Percentiles rank a stretch among this genome's conserved stretches.
phyloP scores from a whole-genome alignment of 2,888 invertebrate species.

The Anthrax anthrax region DNA sequence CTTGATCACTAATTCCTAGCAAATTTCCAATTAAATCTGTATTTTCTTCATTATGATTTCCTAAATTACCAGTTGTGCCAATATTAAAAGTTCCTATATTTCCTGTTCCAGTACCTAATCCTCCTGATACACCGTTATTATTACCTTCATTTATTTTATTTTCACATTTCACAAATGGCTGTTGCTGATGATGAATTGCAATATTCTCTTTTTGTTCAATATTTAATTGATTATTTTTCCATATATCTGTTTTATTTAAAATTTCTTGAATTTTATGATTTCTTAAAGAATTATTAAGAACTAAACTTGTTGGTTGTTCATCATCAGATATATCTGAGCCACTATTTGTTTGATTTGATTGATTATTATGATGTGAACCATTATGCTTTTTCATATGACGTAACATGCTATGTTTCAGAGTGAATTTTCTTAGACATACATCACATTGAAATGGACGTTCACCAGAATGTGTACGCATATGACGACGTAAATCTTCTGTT shows the following conservation, averaged over 20 bases:
- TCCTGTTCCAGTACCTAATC: constrained; percentile 3
- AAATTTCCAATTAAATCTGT: constrained; percentile 78
- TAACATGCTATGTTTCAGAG: constrained; percentile 88
- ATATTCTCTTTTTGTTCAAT: constrained; percentile 28
- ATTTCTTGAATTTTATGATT: constrained; percentile 28
- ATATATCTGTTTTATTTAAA: constrained; percentile 24
- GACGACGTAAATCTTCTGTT: constrained; percentile 79
- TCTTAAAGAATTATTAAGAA: constrained; percentile 14
- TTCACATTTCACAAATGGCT: constrained; percentile 6
- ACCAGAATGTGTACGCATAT: constrained; percentile 88
- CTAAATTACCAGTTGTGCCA: no score
- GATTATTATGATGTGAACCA: constrained; percentile 39
- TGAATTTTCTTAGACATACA: constrained; percentile 75
- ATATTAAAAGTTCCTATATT: background rate
- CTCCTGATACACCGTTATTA: background rate
- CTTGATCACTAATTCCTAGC: constrained; percentile 72
- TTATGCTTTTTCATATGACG: constrained; percentile 83
- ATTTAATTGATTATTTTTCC: constrained; percentile 20
- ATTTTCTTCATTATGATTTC: constrained; percentile 34
- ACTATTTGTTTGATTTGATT: constrained; percentile 19
- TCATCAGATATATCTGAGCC: constrained; percentile 34
- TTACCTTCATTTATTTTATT: background rate
- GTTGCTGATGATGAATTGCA: constrained; percentile 16
- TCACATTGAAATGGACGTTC: constrained; percentile 87
- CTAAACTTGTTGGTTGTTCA: constrained; percentile 21